Evolutionary conservation across 2,113 vertebrate species (phyloP).

Genomic region (Limanda limanda): DNA sequence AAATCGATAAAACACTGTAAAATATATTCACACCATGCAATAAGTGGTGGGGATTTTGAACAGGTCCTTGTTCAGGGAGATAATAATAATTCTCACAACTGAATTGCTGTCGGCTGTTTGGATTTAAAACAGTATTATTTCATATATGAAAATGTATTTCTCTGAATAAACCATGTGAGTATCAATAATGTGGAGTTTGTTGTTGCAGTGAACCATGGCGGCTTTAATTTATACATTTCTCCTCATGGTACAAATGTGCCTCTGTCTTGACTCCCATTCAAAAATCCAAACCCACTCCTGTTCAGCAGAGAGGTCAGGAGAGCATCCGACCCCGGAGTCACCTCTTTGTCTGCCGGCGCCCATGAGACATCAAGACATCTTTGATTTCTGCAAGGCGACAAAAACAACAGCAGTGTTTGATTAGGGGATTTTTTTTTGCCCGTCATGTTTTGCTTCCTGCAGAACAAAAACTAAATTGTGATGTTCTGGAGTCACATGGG

Average conservation of each 20-base stretch:
- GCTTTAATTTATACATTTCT: too few relatives aligned
- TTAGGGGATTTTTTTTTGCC: not conserved
- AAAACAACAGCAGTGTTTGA: conserved; percentile 19
- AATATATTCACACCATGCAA: too few relatives aligned
- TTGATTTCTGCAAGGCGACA: conserved; percentile 13
- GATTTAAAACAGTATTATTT: too few relatives aligned
- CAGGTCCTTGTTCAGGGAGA: too few relatives aligned
- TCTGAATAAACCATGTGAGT: not conserved
- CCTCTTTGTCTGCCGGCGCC: conserved; percentile 13
- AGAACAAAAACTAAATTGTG: conserved; percentile 29
- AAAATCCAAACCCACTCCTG: not conserved
- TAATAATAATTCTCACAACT: too few relatives aligned
- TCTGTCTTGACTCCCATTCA: not conserved
- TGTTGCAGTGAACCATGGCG: not conserved
- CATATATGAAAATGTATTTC: not conserved
- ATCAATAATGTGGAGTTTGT: not conserved
- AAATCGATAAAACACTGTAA: not conserved
- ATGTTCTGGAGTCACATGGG: conserved; percentile 47
- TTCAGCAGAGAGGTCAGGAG: not conserved
- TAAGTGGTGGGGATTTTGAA: too few relatives aligned
- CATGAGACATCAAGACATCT: not conserved
- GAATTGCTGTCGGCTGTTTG: too few relatives aligned
- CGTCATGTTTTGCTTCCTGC: conserved; percentile 24
- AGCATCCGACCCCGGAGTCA: conserved; percentile 15
- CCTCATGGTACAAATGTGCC: not conserved